These are phyloP conservation scores for Darevskia mixta DNA, from an alignment of 2,797 vertebrate species.

Conservation along the genomic window DNA sequence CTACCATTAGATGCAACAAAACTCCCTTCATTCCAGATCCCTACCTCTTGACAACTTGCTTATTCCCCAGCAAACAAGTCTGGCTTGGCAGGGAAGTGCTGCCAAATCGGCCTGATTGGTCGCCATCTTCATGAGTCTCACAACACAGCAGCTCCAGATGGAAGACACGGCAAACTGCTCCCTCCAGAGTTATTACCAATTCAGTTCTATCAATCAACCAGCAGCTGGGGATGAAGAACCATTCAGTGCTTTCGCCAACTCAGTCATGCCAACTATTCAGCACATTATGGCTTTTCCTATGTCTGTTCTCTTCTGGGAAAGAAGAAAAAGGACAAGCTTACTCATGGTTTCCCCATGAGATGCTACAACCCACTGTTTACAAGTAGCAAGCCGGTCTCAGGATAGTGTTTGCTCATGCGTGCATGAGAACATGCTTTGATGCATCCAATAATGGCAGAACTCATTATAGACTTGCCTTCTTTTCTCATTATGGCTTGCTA, in stretches of 20 bases:
- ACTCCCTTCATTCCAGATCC: constrained; percentile 63
- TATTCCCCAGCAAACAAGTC: constrained; percentile 62
- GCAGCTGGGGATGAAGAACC: constrained; percentile 73
- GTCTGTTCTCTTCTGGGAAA: constrained; percentile 38
- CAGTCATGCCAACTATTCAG: constrained; percentile 52
- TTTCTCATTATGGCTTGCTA: background rate
- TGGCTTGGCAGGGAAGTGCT: constrained; percentile 58
- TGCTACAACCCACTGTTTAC: constrained; percentile 14
- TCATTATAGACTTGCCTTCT: constrained; percentile 9
- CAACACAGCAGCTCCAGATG: constrained; percentile 80
- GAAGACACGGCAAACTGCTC: constrained; percentile 76
- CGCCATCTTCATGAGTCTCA: constrained; percentile 65
- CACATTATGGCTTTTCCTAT: constrained; percentile 35
- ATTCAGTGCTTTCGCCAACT: constrained; percentile 47
- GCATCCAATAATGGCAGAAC: background rate
- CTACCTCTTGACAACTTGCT: constrained; percentile 53
- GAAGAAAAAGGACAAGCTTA: background rate
- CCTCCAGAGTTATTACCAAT: constrained; percentile 69
- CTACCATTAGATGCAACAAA: constrained; percentile 51
- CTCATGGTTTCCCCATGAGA: constrained; percentile 34
- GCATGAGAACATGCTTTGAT: background rate
- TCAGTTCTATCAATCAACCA: constrained; percentile 78
- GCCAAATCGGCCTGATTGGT: constrained; percentile 71
- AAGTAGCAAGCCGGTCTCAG: background rate
- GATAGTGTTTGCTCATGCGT: background rate